Percentiles rank a stretch among this genome's conserved stretches.
Conservation (phyloP, 2,888 invertebrate species). For the Synanthedon formicaeformis region DNA sequence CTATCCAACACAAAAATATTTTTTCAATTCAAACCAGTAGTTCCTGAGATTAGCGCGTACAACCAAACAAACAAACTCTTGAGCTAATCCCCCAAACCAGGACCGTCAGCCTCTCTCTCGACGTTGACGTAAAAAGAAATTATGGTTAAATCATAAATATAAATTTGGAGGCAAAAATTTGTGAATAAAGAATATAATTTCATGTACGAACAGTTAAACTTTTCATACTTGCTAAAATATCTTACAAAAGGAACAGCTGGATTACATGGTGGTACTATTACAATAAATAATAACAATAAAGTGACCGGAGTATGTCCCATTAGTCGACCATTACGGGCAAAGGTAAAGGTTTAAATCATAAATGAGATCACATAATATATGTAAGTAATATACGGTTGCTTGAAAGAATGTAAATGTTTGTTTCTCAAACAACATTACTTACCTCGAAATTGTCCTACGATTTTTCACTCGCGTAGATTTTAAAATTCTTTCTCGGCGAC, state of each 20-base stretch:
- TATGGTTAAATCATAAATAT: neutral
- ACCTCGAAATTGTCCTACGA: neutral
- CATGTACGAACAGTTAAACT: neutral
- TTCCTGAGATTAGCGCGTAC: too few relatives aligned
- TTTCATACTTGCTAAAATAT: neutral
- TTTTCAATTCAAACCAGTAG: too few relatives aligned
- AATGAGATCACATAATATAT: too few relatives aligned
- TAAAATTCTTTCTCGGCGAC: too few relatives aligned
- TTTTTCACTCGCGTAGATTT: too few relatives aligned
- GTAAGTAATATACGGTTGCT: too few relatives aligned
- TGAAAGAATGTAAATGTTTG: neutral
- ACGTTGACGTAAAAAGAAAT: too few relatives aligned
- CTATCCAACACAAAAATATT: too few relatives aligned
- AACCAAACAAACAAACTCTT: too few relatives aligned
- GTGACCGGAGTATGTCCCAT: conserved; percentile 49
- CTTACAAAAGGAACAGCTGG: neutral
- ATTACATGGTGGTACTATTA: conserved; percentile 46
- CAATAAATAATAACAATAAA: conserved; percentile 63
- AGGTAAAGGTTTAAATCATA: neutral
- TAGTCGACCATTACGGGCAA: conserved; percentile 8
- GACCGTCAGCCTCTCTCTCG: too few relatives aligned
- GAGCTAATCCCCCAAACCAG: too few relatives aligned
- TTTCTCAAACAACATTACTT: neutral
- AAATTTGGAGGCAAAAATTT: neutral
- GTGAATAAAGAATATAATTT: neutral